Base-by-base conservation (phyloP, 1,140 invertebrate species). In the Cataglyphis hispanica region DNA sequence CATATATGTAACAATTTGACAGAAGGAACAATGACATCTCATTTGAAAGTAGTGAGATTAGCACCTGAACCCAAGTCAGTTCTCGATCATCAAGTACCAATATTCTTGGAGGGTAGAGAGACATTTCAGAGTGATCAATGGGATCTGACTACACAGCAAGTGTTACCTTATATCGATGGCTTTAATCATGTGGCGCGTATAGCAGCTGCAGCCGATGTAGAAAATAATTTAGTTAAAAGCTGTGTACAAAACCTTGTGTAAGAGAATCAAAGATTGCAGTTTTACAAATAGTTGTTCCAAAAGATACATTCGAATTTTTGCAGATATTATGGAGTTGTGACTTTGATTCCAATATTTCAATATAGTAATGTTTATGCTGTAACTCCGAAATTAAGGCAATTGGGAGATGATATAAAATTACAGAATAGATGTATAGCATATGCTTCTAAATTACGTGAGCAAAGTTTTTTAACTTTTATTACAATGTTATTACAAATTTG, bases 221-320 rank as follows among this genome's bases (percentile, higher is more conserved):
- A 99, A 92, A 98, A 97, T 83, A 98, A 98, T 95, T 95, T 99
- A 53, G 98, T 99, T 0, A 99, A 99, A 95, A 97, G 98, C 10
- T 99, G 98, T 93, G 97, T 99, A 60, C 98, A 99, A 93, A 99
- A 99, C 96, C 96, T 99, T 75, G 96, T 98, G 91, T 99, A 97
- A 94, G 76, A 27, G 86, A 78, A 34, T 60, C 31, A 34, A 67
- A 46, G 11, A 58, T 72, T 27, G 40, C 0, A 50, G 25, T 74
- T 53, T 0, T n/a, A 19, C 11, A 22, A 25, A 60, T 11, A 22
- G 31, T 27, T 10, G 37, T 43, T 63, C 4, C 13, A 64, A 37
- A 16, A 11, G 2, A 13, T 0, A 60, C 43, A 3, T 77, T 31
- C 34, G 10, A 22, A 61, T 72, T 13, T 34, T 94, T 94, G 37